phyloP scores from a whole-genome alignment of 2,113 vertebrate genomes.

The Eleginops maclovinus region DNA sequence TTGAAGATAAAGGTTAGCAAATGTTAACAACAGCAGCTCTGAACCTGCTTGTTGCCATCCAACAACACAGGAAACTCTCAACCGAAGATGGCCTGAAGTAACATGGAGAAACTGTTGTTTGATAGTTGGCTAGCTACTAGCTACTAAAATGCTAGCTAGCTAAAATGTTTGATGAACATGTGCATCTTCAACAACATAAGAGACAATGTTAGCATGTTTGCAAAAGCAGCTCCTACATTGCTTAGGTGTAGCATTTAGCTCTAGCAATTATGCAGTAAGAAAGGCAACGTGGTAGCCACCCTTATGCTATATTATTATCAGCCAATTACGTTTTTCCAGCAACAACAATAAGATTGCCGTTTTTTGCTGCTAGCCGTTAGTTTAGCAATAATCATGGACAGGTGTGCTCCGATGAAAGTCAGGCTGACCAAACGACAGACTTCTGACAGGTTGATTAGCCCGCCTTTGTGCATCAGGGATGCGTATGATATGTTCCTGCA shows the following conservation, averaged over 20 bases:
- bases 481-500: slow-evolving; percentile 3
- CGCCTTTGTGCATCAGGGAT: background rate
- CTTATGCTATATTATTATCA: too few species aligned
- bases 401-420: background rate
- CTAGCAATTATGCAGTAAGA: too few species aligned
- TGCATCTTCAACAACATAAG: background rate
- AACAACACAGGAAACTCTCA: background rate
- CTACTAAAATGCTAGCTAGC: background rate
- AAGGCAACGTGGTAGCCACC: too few species aligned
- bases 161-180: background rate
- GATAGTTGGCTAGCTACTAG: too few species aligned
- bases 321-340: fast-evolving
- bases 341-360: too few species aligned
- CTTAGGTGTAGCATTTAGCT: too few species aligned
- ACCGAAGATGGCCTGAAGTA: background rate
- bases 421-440: background rate
- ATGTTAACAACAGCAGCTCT: background rate
- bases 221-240: too few species aligned
- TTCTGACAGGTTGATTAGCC: background rate
- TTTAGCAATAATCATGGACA: background rate
- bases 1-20: background rate
- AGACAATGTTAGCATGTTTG: background rate
- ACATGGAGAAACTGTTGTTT: background rate
- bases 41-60: background rate
- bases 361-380: background rate